Conservation (phyloP, 1,140 invertebrate species). For the Micrasema minimum region DNA sequence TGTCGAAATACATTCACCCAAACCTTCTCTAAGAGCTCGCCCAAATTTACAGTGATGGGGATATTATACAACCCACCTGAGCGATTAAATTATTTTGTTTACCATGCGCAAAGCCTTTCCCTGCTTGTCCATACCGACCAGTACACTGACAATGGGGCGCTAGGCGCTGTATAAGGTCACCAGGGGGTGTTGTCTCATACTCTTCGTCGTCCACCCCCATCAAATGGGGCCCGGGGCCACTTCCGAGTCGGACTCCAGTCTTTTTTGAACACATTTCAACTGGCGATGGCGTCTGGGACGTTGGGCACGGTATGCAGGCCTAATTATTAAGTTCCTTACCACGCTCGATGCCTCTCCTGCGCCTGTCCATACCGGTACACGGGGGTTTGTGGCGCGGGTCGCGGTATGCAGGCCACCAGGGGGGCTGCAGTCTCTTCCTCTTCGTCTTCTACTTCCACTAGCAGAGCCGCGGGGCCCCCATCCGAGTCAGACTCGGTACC, state of each 20-base stretch:
- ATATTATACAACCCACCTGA: too few species aligned
- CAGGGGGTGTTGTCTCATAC: conserved; percentile 73
- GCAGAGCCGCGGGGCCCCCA: conserved; percentile 72
- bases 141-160: conserved; percentile 75
- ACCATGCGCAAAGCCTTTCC: conserved; percentile 56
- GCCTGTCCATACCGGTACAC: conserved; percentile 73
- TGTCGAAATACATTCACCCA: too few species aligned
- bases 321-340: conserved; percentile 45
- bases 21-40: too few species aligned
- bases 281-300: too few species aligned
- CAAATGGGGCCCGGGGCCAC: conserved; percentile 72
- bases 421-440: conserved; percentile 75
- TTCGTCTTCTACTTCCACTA: conserved; percentile 77
- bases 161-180: conserved; percentile 69
- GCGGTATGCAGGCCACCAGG: conserved; percentile 70
- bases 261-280: too few species aligned
- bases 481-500: conserved; percentile 63
- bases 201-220: conserved; percentile 77
- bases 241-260: conserved; percentile 67
- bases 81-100: background rate
- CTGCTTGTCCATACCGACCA: conserved; percentile 68
- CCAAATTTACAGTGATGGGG: too few species aligned
- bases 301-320: too few species aligned
- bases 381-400: conserved; percentile 73
- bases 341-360: conserved; percentile 62